phyloP scores from a whole-genome alignment of 2,888 invertebrate species.

The Panzeria rudis region DNA sequence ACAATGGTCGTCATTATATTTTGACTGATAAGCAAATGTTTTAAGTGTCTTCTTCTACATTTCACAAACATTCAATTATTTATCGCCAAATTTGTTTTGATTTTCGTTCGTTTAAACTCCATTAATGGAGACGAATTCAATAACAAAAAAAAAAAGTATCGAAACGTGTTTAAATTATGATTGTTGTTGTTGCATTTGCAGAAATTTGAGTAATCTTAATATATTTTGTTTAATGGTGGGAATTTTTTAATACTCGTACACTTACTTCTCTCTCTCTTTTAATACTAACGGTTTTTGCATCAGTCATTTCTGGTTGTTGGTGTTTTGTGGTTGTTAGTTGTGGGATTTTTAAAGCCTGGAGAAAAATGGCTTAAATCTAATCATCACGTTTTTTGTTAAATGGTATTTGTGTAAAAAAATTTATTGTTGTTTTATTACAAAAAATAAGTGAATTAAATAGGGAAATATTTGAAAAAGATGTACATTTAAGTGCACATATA shows the following conservation, averaged over 20 bases:
- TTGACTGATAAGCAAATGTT: constrained; percentile 31
- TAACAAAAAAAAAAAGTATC: background rate
- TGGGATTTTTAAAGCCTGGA: background rate
- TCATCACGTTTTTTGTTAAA: constrained; percentile 26
- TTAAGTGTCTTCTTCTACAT: constrained; percentile 16
- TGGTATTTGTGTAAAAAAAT: constrained; percentile 16
- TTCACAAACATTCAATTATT: constrained; percentile 46
- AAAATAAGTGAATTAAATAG: constrained; percentile 18
- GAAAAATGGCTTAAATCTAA: constrained; percentile 16
- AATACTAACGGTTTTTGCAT: constrained; percentile 10
- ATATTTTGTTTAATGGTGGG: constrained; percentile 42
- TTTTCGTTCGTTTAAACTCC: background rate
- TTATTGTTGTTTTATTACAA: background rate
- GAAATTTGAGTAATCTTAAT: constrained; percentile 41
- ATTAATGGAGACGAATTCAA: background rate
- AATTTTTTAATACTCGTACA: constrained; percentile 8
- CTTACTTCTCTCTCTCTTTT: background rate
- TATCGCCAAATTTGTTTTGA: constrained; percentile 15
- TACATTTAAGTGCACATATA: background rate
- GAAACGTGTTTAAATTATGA: constrained; percentile 36
- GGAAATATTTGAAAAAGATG: background rate
- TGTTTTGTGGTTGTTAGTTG: constrained; percentile 18
- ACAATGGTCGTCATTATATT: constrained; percentile 7
- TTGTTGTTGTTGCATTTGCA: constrained; percentile 8
- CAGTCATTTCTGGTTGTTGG: constrained; percentile 24